A percentile compares a stretch with the other conserved stretches of the same genome.
These are phyloP conservation scores for Mesoclemmys tuberculata DNA, from an alignment of 2,113 vertebrate genomes.

Conservation along the genomic window DNA sequence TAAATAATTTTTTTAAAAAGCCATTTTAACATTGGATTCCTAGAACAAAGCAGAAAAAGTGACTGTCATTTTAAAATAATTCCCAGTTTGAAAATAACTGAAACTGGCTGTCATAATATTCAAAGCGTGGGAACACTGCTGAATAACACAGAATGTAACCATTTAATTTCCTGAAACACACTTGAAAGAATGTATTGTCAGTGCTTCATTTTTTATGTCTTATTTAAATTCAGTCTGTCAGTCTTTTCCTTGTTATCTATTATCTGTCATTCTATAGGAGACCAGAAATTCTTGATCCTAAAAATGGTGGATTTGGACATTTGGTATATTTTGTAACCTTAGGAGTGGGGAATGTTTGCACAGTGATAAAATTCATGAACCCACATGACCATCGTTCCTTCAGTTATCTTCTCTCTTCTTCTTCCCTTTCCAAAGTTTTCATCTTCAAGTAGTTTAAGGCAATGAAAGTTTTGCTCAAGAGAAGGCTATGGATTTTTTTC, in stretches of 20 bases:
- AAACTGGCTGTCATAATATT: conserved; percentile 2
- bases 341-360: not conserved
- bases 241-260: not conserved
- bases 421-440: not conserved
- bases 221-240: not conserved
- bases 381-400: not conserved
- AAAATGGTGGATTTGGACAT: not conserved
- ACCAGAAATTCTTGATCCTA: not conserved
- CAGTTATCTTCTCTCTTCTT: not conserved
- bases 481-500: not conserved
- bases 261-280: not conserved
- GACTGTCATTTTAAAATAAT: not conserved
- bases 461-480: not conserved
- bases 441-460: not conserved
- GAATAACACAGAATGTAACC: not conserved
- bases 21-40: not conserved
- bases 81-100: conserved; percentile 44
- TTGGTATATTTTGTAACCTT: not conserved
- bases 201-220: not conserved
- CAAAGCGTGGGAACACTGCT: not conserved
- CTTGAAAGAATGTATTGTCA: conserved; percentile 6
- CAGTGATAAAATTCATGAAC: not conserved
- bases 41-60: not conserved
- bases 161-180: conserved; percentile 22
- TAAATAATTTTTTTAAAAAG: not conserved